Evolutionary conservation across 2,888 invertebrate species (phyloP), one percentile per base, ranked within the genome.

Genomic region (Nephrotoma flavescens): DNA sequence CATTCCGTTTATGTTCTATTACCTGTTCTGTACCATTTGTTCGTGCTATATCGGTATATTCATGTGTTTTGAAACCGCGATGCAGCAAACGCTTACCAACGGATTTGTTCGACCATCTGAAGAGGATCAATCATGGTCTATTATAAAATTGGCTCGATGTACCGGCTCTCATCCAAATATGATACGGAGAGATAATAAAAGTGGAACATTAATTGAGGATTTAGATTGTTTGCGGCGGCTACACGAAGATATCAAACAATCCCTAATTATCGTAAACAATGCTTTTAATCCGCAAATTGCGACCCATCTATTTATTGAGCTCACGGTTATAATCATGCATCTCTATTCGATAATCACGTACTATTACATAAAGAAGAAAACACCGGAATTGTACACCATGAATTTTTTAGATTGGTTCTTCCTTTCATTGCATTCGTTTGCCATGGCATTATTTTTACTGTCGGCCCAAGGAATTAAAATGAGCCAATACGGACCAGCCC

Each of bases 251-350:
- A 83, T 87, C 6, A 47, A 85, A 12, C 47, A 83, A 31, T 86
- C 86, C 4, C 15, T 87, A n/a, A 86, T 83, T n/a, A 41, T n/a
- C 11, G 87, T 86, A 15, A 87, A 87, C 52, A 15, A 12, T 6
- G 87, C 87, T 3, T 86, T 87, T 47, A 86, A 86, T 84, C 87
- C 87, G 1, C 87, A 87, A 42, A 83, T 87, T 41, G n/a, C 52
- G 1, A 19, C 86, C 5, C 86, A 87, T 83, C 12, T 87, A 42
- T 47, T 47, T 11, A 42, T 86, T 41, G 87, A 87, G 42, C 47
- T 87, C 4, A 7, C 45, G 11, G 86, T 87, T 5, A 86, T 87
- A 15, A 71, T 87, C 19, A 86, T 87, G 41, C 87, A 87, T 83
- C 41, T 41, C 9, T 87, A 86, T 44, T 86, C 87, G 19, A 42